phyloP scores from a whole-genome alignment of 1,140 invertebrate genomes.

The Chelonus insularis region DNA sequence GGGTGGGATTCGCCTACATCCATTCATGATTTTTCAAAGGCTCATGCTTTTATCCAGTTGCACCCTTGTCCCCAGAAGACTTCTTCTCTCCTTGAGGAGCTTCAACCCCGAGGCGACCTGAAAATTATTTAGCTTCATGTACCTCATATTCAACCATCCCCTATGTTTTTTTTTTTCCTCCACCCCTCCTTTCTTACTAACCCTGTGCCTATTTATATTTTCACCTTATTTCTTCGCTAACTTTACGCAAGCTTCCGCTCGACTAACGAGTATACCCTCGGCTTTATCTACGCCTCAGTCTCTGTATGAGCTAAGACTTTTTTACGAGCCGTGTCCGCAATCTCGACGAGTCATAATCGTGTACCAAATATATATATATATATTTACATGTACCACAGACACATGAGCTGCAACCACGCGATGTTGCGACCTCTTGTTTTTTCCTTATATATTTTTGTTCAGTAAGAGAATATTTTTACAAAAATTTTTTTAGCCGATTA shows the following conservation, averaged over 20 bases:
- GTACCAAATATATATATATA: conserved; percentile 11
- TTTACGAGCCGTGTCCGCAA: conserved; percentile 11
- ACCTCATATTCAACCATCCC: conserved; percentile 4
- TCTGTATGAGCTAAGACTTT: neutral
- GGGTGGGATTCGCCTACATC: conserved; percentile 10
- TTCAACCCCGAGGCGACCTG: conserved; percentile 18
- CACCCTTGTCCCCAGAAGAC: neutral
- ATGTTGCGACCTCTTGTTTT: neutral
- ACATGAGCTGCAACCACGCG: conserved; percentile 16
- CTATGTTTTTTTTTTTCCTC: neutral
- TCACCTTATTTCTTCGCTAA: conserved; percentile 22
- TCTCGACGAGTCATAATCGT: conserved; percentile 1
- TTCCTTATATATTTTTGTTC: conserved; percentile 1
- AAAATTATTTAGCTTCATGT: conserved; percentile 32
- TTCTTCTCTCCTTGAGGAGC: conserved; percentile 7
- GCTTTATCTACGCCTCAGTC: conserved; percentile 1
- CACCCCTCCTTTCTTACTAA: neutral
- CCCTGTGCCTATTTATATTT: conserved; percentile 16
- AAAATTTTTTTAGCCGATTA: conserved; percentile 1
- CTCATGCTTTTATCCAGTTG: conserved; percentile 11
- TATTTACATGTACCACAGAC: too few species aligned
- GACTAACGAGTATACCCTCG: conserved; percentile 23
- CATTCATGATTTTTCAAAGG: conserved; percentile 30
- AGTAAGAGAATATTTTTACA: neutral
- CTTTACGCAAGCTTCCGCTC: conserved; percentile 25